Percentiles rank a stretch among this genome's conserved stretches.
These are phyloP conservation scores for Bergia sp. DNA, from an alignment of 92 coral and sea anemone genomes.

Conservation along the genomic window DNA sequence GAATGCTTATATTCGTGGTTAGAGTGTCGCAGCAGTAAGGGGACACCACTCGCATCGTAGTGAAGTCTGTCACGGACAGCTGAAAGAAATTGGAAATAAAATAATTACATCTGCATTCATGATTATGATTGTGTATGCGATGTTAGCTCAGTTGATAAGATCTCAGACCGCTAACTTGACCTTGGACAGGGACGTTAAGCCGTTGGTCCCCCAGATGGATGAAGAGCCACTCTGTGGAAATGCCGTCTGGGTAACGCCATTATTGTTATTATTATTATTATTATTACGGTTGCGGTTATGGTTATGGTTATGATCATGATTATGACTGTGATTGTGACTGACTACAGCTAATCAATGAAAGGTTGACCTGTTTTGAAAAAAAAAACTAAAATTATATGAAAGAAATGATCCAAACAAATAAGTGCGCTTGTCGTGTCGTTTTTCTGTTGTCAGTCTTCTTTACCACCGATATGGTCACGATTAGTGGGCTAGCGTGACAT, in stretches of 20 bases:
- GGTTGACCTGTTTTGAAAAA: neutral
- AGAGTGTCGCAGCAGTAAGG: slow-evolving; percentile 8
- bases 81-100: neutral
- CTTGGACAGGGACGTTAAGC: no score
- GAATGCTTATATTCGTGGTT: neutral
- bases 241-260: no score
- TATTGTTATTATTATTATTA: no score
- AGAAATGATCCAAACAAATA: neutral
- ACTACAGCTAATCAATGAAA: neutral
- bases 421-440: neutral
- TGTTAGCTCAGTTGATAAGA: no score
- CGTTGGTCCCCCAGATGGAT: no score
- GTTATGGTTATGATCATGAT: neutral
- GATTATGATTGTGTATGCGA: neutral
- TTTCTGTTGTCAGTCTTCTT: neutral
- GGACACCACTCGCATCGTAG: slow-evolving; percentile 16
- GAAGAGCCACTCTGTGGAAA: no score
- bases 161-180: no score
- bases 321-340: neutral
- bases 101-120: neutral
- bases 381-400: no score
- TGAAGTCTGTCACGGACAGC: slow-evolving; percentile 43
- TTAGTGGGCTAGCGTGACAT: no score
- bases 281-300: neutral
- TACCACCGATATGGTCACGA: neutral